These are phyloP conservation scores for Alosa alosa DNA, from an alignment of 2,113 vertebrate genomes.

Conservation along the genomic window DNA sequence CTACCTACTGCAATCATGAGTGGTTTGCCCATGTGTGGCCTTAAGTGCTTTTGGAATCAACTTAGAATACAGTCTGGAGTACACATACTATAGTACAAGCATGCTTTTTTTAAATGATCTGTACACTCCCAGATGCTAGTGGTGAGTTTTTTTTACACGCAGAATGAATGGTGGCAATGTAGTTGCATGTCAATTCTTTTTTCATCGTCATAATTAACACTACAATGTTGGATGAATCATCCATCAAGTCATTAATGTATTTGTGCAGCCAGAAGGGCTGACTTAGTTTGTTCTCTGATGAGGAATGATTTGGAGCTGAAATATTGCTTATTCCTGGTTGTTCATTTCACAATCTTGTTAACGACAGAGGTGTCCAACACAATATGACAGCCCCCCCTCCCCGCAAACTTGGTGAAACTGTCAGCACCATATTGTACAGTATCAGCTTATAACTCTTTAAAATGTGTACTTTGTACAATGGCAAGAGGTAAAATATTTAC, in stretches of 20 bases:
- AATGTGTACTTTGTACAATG: conserved; percentile 43
- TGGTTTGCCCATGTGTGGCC: neutral
- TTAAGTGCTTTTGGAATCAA: conserved; percentile 4
- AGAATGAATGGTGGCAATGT: conserved; percentile 21
- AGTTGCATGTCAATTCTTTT: neutral
- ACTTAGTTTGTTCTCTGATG: conserved; percentile 20
- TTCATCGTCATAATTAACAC: conserved; percentile 4
- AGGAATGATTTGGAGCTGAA: conserved; percentile 23
- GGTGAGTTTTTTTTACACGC: conserved; percentile 25
- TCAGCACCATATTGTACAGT: conserved; percentile 46
- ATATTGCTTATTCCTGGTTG: conserved; percentile 28
- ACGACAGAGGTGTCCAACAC: neutral
- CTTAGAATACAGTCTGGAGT: conserved; percentile 33
- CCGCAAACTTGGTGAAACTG: conserved; percentile 16
- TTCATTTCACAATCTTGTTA: conserved; percentile 23
- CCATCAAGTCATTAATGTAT: conserved; percentile 17
- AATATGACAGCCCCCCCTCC: conserved; percentile 18
- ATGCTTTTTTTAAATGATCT: conserved; percentile 35
- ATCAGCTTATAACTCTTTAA: conserved; percentile 38
- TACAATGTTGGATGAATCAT: conserved; percentile 8
- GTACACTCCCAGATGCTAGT: conserved; percentile 34
- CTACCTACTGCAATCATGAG: conserved; percentile 2
- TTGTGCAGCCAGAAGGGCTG: neutral
- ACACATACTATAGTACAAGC: conserved; percentile 42
- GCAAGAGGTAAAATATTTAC: conserved; percentile 36